A percentile compares a stretch with the other conserved stretches of the same genome.
Evolutionary conservation across 2,797 vertebrate genomes (phyloP).

Genomic region (Mus caroli): DNA sequence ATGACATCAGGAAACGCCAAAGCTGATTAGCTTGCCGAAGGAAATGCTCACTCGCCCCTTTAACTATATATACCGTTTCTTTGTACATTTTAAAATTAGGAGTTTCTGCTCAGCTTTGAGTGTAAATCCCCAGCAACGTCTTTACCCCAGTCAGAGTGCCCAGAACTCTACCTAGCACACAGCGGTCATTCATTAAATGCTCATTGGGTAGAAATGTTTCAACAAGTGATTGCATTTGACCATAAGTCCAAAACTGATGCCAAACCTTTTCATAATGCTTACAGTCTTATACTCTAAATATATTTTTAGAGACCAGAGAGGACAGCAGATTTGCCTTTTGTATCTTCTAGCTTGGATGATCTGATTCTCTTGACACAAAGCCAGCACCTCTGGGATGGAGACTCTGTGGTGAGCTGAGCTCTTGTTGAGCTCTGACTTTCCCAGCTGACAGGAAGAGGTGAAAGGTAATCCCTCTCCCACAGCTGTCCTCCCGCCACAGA

Average conservation of each 20-base stretch:
- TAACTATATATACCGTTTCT: slow-evolving; percentile 18
- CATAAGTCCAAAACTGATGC: neutral
- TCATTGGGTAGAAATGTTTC: neutral
- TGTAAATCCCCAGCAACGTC: slow-evolving; percentile 34
- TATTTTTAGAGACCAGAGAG: neutral
- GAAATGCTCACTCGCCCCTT: slow-evolving; percentile 50
- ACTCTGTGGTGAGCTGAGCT: neutral
- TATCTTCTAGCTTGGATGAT: neutral
- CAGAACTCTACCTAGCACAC: neutral
- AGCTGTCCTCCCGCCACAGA: neutral
- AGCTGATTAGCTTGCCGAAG: slow-evolving; percentile 43
- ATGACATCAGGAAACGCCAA: slow-evolving; percentile 66
- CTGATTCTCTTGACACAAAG: neutral
- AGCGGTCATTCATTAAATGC: neutral
- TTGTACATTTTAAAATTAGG: slow-evolving; percentile 2
- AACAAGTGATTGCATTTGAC: neutral
- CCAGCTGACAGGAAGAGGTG: slow-evolving; percentile 28
- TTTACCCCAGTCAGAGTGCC: neutral
- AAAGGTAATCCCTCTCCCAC: slow-evolving; percentile 29
- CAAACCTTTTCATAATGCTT: neutral
- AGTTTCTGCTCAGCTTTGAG: neutral
- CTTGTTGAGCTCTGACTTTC: neutral
- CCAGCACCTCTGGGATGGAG: neutral
- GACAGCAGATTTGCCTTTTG: neutral
- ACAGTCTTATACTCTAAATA: neutral